Percentiles rank a stretch among this genome's conserved stretches.
Evolutionary conservation across 2,797 vertebrate genomes (phyloP).

Genomic region (Pseudocheirus occidentalis): DNA sequence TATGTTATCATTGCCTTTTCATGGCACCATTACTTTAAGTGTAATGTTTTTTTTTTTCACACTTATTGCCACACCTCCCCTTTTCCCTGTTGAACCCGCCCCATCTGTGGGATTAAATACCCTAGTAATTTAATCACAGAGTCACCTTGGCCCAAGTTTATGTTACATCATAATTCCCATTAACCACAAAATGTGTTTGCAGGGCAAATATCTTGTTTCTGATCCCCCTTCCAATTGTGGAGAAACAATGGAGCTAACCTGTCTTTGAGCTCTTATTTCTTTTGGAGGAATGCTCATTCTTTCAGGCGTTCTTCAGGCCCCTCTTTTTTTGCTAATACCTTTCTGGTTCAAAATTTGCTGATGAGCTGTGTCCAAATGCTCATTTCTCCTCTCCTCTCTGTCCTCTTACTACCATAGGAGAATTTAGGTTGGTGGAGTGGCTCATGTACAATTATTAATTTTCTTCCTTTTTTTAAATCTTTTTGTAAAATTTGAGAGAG

Average conservation of each 20-base stretch:
- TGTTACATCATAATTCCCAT: slow-evolving; percentile 6
- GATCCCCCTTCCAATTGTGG: background rate
- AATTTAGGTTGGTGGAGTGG: background rate
- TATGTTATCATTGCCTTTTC: slow-evolving; percentile 3
- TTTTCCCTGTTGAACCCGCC: slow-evolving; percentile 40
- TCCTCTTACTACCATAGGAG: background rate
- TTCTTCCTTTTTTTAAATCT: background rate
- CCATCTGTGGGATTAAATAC: slow-evolving; percentile 15
- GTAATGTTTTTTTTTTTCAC: slow-evolving; percentile 48
- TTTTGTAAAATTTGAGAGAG: too few relatives aligned
- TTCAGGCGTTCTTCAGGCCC: background rate
- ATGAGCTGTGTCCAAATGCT: background rate
- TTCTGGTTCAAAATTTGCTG: slow-evolving; percentile 29
- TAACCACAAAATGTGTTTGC: background rate
- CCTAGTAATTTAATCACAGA: slow-evolving; percentile 56
- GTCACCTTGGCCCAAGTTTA: slow-evolving; percentile 29
- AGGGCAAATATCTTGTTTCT: slow-evolving; percentile 37
- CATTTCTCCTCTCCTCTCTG: background rate
- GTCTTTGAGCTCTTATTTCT: slow-evolving; percentile 25
- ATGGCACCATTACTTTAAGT: slow-evolving; percentile 9
- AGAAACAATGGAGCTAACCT: background rate
- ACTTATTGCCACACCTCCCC: background rate
- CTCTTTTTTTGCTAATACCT: background rate
- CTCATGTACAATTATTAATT: background rate
- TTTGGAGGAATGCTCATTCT: slow-evolving; percentile 2